Evolutionary conservation across 2,113 vertebrate genomes (phyloP), one percentile per base, ranked within the genome.

Genomic region (Coptodon bakossiorum): DNA sequence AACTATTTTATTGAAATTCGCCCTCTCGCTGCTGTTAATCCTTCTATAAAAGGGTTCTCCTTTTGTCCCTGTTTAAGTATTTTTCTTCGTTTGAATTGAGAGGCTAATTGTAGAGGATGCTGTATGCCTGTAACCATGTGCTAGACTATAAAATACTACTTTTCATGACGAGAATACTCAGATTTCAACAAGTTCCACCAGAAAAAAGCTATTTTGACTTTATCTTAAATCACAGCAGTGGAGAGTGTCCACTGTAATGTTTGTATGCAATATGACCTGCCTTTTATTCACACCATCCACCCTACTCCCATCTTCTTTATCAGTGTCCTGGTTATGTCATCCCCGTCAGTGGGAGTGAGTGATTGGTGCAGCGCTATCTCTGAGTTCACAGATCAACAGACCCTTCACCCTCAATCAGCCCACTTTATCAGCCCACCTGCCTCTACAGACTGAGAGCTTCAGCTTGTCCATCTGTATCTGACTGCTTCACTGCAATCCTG

Each of bases 341-440:
- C 19, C 52, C 71, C 16, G 19, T 86, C 76, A 59, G 91, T 52
- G 83, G 61, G 88, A 86, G 89, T 88, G 88, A 87, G 57, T 31
- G 86, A 86, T 57, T 19, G 80, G 66, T 48, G 29, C 34, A 17
- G 82, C 17, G 17, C 1, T 91, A 94, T 94, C 92, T 22, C 71
- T 40, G 38, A 68, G 11, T 68, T 68, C 61, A 68, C 61, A 68
- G 11, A 38, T 68, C 61, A 38, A 68, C 61, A 68, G 11, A 22
- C 11, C 11, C 19, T 68, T 68, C 11, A 68, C 61, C 61, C 61
- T 87, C 57, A 2, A 61, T 54, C 73, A 22, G 85, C 34, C 40
- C 80, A 24, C 82, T 84, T 86, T 81, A 92, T 94, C 93, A 89
- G 59, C n/a, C 80, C 71, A 34, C 40, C 86, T 22, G 90, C 80